A percentile compares a stretch with the other conserved stretches of the same genome.
Evolutionary conservation across 2,797 vertebrate genomes (phyloP).

Genomic region (Lates japonicus): DNA sequence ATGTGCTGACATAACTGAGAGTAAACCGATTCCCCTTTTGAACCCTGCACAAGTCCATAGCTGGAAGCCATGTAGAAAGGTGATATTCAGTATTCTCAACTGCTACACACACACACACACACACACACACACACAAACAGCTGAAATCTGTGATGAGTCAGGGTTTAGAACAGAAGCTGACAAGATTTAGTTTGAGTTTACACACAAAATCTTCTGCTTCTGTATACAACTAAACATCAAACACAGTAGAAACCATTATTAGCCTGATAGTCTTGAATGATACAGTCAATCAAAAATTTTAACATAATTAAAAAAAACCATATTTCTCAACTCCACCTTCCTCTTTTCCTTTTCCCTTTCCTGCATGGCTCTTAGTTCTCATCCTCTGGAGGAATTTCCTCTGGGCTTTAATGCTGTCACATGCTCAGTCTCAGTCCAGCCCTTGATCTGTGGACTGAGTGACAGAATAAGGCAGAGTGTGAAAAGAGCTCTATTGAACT

Average conservation of each 20-base stretch:
- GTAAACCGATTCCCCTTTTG: conserved; percentile 63
- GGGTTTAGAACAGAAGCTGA: conserved; percentile 4
- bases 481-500: conserved; percentile 48
- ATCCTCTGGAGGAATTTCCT: conserved; percentile 78
- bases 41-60: conserved; percentile 51
- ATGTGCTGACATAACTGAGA: conserved; percentile 73
- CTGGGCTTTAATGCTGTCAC: conserved; percentile 77
- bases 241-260: not conserved
- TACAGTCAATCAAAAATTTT: not conserved
- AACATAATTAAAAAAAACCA: conserved; percentile 20
- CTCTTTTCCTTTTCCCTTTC: conserved; percentile 44
- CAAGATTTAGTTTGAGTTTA: not conserved
- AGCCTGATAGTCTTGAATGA: not conserved
- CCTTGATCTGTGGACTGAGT: conserved; percentile 69
- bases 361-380: conserved; percentile 61
- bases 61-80: conserved; percentile 46
- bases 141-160: conserved; percentile 28
- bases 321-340: conserved; percentile 50
- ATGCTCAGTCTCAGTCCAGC: conserved; percentile 69
- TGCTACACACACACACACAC: not conserved
- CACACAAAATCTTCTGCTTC: not conserved
- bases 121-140: conserved; percentile 1
- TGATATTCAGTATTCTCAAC: conserved; percentile 41
- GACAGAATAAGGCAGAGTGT: conserved; percentile 61
- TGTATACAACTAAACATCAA: not conserved